phyloP scores from a whole-genome alignment of 1,140 invertebrate genomes.

The Camponotus floridanus region DNA sequence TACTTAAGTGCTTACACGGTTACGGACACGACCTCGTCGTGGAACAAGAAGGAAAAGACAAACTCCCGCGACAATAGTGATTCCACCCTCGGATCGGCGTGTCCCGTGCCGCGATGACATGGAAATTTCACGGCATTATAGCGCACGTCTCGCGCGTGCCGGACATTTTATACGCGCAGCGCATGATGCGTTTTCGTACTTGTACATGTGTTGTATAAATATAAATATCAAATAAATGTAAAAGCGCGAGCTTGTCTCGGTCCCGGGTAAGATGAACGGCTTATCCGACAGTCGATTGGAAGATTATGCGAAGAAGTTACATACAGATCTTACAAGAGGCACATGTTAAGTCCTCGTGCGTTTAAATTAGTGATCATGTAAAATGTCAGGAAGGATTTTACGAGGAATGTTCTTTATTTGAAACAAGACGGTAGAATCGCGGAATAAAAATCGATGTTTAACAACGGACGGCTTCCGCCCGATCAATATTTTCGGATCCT shows the following conservation, averaged over 20 bases:
- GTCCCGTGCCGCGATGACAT: slow-evolving; percentile 18
- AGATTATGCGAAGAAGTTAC: background rate
- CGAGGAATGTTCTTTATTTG: slow-evolving; percentile 20
- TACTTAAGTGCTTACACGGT: slow-evolving; percentile 72
- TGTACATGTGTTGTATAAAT: slow-evolving; percentile 15
- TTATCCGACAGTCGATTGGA: slow-evolving; percentile 16
- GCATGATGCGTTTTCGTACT: slow-evolving; percentile 5
- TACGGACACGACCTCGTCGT: slow-evolving; percentile 49
- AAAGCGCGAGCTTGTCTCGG: background rate
- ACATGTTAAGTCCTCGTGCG: background rate
- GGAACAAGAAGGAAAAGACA: slow-evolving; percentile 40
- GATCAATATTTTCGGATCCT: background rate
- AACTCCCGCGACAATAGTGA: slow-evolving; percentile 65
- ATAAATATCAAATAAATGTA: too few relatives aligned
- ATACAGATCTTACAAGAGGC: background rate
- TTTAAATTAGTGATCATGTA: background rate
- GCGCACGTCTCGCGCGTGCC: background rate
- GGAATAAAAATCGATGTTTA: slow-evolving; percentile 13
- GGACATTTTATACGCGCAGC: background rate
- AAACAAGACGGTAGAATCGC: slow-evolving; percentile 6
- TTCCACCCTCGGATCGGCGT: slow-evolving; percentile 34
- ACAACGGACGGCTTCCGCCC: slow-evolving; percentile 15
- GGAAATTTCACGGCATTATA: slow-evolving; percentile 35
- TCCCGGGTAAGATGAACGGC: slow-evolving; percentile 6
- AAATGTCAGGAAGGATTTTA: background rate